These are phyloP conservation scores for Paedocypris sp. DNA, from an alignment of 2,113 vertebrate genomes.

Conservation along the genomic window DNA sequence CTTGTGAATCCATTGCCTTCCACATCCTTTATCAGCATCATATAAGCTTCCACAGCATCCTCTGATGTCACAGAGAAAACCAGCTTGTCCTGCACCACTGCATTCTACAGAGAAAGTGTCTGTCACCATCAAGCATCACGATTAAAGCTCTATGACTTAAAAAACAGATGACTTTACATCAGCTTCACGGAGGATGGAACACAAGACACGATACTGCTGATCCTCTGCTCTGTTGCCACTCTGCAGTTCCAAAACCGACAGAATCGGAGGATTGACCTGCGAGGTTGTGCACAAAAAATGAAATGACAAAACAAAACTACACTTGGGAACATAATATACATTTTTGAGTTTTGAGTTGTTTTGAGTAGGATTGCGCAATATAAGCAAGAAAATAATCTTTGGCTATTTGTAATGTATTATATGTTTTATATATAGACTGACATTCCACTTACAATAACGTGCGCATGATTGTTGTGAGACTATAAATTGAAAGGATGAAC, in stretches of 20 bases:
- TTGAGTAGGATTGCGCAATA: too few relatives aligned
- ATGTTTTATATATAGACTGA: too few relatives aligned
- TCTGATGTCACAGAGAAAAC: conserved; percentile 52
- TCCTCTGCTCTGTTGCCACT: conserved; percentile 38
- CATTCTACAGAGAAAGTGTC: conserved; percentile 27
- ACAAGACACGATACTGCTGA: conserved; percentile 51
- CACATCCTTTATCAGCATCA: conserved; percentile 43
- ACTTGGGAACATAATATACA: background rate
- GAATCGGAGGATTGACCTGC: conserved; percentile 25
- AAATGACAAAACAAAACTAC: conserved; percentile 14
- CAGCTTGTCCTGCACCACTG: conserved; percentile 36
- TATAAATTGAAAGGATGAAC: too few relatives aligned
- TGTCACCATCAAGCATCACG: background rate
- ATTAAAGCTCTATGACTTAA: background rate
- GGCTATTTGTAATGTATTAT: too few relatives aligned
- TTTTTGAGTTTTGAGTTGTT: too few relatives aligned
- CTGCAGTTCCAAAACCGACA: conserved; percentile 63
- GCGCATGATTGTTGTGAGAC: too few relatives aligned
- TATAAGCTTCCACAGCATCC: conserved; percentile 59
- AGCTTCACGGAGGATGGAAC: background rate
- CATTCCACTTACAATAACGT: too few relatives aligned
- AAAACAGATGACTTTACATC: conserved; percentile 38
- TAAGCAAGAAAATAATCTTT: too few relatives aligned
- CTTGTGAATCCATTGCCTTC: conserved; percentile 43
- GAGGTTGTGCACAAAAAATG: too few relatives aligned